A percentile compares a stretch with the other conserved stretches of the same genome.
These are phyloP conservation scores for Drosophila obscura DNA, from an alignment of 1,140 invertebrate genomes.

Conservation along the genomic window DNA sequence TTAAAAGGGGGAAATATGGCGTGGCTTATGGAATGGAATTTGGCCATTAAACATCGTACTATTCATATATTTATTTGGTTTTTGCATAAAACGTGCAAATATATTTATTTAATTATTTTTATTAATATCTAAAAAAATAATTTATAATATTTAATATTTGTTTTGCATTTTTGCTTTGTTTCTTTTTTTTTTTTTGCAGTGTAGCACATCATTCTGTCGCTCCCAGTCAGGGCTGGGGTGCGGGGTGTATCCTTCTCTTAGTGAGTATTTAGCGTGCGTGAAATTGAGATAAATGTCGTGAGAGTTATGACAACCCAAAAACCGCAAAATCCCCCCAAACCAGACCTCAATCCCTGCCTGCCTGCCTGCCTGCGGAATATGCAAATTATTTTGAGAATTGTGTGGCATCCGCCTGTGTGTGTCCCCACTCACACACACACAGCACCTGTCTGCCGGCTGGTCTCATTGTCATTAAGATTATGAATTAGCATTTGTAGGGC, in stretches of 20 bases:
- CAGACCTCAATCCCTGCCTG: slow-evolving; percentile 27
- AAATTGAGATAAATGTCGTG: slow-evolving; percentile 67
- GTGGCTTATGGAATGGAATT: too few species aligned
- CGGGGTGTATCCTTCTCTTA: not conserved
- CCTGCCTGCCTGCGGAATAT: slow-evolving; percentile 49
- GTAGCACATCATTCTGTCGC: not conserved
- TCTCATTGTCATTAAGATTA: slow-evolving; percentile 67
- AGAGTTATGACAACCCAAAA: slow-evolving; percentile 50
- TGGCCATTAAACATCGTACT: too few species aligned
- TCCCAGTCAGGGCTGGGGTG: too few species aligned
- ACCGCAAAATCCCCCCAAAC: not conserved
- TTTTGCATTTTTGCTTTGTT: too few species aligned
- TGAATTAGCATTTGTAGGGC: slow-evolving; percentile 71
- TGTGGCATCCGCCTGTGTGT: slow-evolving; percentile 21
- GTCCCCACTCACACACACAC: too few species aligned
- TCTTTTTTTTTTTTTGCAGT: too few species aligned
- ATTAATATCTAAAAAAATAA: too few species aligned
- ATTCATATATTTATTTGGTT: too few species aligned
- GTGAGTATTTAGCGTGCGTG: slow-evolving; percentile 67
- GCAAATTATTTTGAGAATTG: slow-evolving; percentile 67
- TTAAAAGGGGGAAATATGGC: too few species aligned
- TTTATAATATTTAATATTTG: too few species aligned
- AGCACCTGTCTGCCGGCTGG: slow-evolving; percentile 32
- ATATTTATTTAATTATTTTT: too few species aligned
- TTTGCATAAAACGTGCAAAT: too few species aligned